Evolutionary conservation across 2,797 vertebrate genomes (phyloP).

Genomic region (Rhynchonycteris naso): DNA sequence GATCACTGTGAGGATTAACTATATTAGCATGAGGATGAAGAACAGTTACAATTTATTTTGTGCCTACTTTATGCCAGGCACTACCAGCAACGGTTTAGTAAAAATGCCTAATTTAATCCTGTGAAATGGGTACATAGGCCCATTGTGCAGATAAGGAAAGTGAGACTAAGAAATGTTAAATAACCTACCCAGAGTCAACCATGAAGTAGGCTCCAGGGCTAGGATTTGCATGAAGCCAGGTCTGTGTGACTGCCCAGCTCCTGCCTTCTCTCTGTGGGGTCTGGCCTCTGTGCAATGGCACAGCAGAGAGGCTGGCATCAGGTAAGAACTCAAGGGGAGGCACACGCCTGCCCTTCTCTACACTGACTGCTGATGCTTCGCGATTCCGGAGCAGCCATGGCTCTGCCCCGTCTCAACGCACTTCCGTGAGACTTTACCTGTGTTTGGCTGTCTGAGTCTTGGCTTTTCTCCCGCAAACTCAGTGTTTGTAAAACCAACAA

Average conservation of each 20-base stretch:
- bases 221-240: not conserved
- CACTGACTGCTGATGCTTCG: not conserved
- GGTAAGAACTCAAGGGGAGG: not conserved
- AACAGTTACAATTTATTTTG: slow-evolving; percentile 41
- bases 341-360: not conserved
- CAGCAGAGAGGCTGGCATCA: not conserved
- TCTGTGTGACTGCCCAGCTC: not conserved
- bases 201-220: not conserved
- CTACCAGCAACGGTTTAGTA: slow-evolving; percentile 16
- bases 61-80: slow-evolving; percentile 41
- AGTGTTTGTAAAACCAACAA: not conserved
- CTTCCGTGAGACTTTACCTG: not conserved
- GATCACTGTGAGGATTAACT: slow-evolving; percentile 60
- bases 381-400: not conserved
- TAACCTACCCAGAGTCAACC: not conserved
- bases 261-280: not conserved
- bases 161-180: not conserved
- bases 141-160: not conserved
- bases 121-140: not conserved
- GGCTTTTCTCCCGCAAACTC: slow-evolving; percentile 1
- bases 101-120: slow-evolving; percentile 29
- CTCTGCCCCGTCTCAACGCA: not conserved
- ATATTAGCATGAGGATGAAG: slow-evolving; percentile 18
- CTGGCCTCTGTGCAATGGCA: not conserved
- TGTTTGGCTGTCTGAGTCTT: not conserved